These are phyloP conservation scores for Trachelipus rathkii DNA, from an alignment of 1,140 invertebrate species.

Conservation along the genomic window DNA sequence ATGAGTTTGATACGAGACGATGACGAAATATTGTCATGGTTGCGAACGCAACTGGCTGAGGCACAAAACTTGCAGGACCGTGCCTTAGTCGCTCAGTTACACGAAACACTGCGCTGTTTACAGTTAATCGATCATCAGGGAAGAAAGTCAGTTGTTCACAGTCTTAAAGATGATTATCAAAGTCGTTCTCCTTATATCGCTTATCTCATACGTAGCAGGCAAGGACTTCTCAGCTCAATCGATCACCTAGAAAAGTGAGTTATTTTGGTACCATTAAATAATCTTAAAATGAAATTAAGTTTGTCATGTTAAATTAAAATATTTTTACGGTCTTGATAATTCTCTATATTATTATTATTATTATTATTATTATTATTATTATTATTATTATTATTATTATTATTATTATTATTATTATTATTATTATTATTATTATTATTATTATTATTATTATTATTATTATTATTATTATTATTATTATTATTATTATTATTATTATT, in stretches of 20 bases:
- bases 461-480: no score
- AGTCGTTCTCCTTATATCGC: conserved; percentile 74
- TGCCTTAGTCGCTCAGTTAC: conserved; percentile 74
- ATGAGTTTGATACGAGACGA: conserved; percentile 16
- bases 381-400: conserved; percentile 48
- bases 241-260: conserved; percentile 66
- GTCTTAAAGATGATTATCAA: conserved; percentile 75
- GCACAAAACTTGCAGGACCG: conserved; percentile 79
- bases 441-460: conserved; percentile 48
- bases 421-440: no score
- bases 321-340: no score
- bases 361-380: no score
- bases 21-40: conserved; percentile 59
- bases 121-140: conserved; percentile 47
- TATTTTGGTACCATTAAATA: no score
- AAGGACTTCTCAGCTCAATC: conserved; percentile 73
- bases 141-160: conserved; percentile 69
- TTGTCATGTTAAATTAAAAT: no score
- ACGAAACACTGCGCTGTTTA: conserved; percentile 79
- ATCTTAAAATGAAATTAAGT: no score
- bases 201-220: conserved; percentile 76
- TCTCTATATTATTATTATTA: no score
- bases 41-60: conserved; percentile 78
- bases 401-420: neutral
- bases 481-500: no score